Evolutionary conservation across 2,888 invertebrate genomes (phyloP).

Genomic region (Linyphia triangularis): DNA sequence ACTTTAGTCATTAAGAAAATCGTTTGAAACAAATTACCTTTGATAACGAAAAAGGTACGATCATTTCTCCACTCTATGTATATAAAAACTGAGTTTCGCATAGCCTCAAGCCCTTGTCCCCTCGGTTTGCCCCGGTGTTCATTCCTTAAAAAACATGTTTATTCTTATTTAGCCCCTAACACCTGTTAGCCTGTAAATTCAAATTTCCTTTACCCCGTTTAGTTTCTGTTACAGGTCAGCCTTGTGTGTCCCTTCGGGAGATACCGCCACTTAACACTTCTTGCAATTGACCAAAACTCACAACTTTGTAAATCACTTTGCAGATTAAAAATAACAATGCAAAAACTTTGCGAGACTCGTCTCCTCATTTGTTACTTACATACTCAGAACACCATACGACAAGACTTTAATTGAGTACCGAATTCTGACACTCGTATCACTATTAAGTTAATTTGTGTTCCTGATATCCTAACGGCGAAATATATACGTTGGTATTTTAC

Average conservation of each 20-base stretch:
- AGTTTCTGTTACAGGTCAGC: slow-evolving; percentile 48
- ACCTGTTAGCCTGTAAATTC: slow-evolving; percentile 62
- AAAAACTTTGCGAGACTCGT: slow-evolving; percentile 35
- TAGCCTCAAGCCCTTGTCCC: not conserved
- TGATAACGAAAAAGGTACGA: too few relatives aligned
- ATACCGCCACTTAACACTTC: slow-evolving; percentile 63
- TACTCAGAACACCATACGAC: not conserved
- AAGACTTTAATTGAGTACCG: too few relatives aligned
- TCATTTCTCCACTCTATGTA: too few relatives aligned
- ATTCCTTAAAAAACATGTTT: slow-evolving; percentile 31
- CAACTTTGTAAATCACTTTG: slow-evolving; percentile 75
- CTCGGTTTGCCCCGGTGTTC: slow-evolving; percentile 66
- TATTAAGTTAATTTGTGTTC: too few relatives aligned
- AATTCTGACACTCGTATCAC: too few relatives aligned
- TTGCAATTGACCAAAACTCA: slow-evolving; percentile 75
- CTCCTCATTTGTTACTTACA: not conserved
- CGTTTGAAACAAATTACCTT: too few relatives aligned
- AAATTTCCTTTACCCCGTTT: not conserved
- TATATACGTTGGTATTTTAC: too few relatives aligned
- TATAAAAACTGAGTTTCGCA: too few relatives aligned
- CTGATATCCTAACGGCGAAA: too few relatives aligned
- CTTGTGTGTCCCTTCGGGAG: slow-evolving; percentile 60
- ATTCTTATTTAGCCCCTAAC: slow-evolving; percentile 38
- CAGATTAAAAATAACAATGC: slow-evolving; percentile 75
- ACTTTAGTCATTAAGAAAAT: too few relatives aligned